phyloP scores from a whole-genome alignment of 2,113 vertebrate species.

The Proteles cristata region DNA sequence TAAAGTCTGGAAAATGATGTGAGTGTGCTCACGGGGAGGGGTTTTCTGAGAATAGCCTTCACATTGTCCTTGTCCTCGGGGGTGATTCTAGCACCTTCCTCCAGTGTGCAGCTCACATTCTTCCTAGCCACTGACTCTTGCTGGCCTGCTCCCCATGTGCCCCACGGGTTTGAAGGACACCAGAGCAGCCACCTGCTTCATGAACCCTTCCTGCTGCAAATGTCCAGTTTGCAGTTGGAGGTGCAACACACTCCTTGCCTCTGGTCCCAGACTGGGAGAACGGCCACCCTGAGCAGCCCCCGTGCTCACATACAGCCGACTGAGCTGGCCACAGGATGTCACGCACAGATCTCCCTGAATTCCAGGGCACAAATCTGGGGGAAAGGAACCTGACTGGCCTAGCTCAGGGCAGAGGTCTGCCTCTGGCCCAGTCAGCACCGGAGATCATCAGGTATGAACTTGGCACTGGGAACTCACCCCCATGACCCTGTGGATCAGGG shows the following conservation, averaged over 20 bases:
- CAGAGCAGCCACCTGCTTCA: no score
- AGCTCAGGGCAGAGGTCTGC: no score
- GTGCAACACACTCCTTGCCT: neutral
- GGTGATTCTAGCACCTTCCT: neutral
- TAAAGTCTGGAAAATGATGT: neutral
- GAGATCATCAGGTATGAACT: neutral
- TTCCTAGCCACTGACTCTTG: neutral
- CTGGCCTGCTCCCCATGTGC: neutral
- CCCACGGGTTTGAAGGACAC: neutral
- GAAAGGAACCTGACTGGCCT: neutral
- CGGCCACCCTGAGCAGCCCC: neutral
- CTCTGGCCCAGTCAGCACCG: neutral
- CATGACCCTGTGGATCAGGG: neutral
- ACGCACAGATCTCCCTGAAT: neutral
- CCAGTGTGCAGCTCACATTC: neutral
- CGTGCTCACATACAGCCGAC: neutral
- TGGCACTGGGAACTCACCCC: neutral
- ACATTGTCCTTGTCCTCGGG: rapidly evolving
- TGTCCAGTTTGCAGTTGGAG: neutral
- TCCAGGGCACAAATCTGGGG: rapidly evolving
- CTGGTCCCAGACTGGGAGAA: neutral
- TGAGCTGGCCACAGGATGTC: neutral
- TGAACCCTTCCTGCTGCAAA: neutral
- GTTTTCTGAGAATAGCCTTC: neutral
- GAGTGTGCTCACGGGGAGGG: neutral